Percentiles rank a stretch among this genome's conserved stretches.
phyloP scores from a whole-genome alignment of 1,140 invertebrate genomes.

The Papilio machaon region DNA sequence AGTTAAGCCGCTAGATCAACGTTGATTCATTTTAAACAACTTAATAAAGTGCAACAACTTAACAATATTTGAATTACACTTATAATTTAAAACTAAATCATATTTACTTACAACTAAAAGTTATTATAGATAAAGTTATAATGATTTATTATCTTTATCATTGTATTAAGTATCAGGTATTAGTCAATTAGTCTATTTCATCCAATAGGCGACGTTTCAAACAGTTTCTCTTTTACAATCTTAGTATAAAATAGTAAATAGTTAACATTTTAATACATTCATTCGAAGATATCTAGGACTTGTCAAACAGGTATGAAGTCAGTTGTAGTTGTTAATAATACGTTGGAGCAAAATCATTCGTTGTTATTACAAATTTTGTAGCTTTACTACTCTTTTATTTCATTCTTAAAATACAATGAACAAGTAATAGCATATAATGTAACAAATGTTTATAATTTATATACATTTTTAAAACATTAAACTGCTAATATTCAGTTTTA shows the following conservation, averaged over 20 bases:
- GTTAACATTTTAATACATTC: constrained; percentile 9
- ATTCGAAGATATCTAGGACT: constrained; percentile 37
- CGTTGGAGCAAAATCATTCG: constrained; percentile 7
- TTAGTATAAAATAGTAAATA: constrained; percentile 27
- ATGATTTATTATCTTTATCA: neutral
- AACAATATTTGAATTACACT: constrained; percentile 64
- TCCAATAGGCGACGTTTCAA: neutral
- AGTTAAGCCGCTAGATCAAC: constrained; percentile 70
- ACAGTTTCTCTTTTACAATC: neutral
- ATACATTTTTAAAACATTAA: neutral
- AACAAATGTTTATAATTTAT: neutral
- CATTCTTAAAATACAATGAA: neutral
- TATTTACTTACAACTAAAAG: too few species aligned
- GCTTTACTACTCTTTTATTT: neutral
- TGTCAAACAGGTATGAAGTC: constrained; percentile 35
- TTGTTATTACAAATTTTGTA: neutral
- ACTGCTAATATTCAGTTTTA: neutral
- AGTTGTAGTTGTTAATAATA: constrained; percentile 31
- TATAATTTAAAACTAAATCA: neutral
- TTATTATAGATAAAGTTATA: too few species aligned
- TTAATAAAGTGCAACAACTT: constrained; percentile 76
- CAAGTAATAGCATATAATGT: too few species aligned
- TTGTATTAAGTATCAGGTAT: neutral
- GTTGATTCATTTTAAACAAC: constrained; percentile 65
- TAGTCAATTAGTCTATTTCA: constrained; percentile 31